Conservation (phyloP, 1,140 invertebrate species). For the Conus betulinus region DNA sequence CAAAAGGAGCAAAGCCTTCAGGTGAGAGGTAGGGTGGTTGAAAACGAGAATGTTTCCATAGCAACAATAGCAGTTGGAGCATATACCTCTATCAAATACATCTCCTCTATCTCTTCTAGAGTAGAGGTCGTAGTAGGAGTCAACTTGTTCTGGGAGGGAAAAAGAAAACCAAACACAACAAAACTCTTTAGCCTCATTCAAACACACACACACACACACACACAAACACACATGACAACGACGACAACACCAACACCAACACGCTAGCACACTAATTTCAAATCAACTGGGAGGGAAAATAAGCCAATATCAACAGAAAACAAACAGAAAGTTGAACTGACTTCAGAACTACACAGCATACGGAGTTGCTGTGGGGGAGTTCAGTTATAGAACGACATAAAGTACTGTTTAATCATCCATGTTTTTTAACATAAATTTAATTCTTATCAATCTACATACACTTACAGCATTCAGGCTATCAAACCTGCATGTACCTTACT, state of each 20-base stretch:
- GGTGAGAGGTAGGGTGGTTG: slow-evolving; percentile 8
- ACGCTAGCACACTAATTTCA: not conserved
- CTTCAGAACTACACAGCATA: not conserved
- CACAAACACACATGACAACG: too few species aligned
- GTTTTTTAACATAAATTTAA: too few species aligned
- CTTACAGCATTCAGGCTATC: too few species aligned
- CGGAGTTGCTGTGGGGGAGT: too few species aligned
- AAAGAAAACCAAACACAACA: slow-evolving; percentile 34
- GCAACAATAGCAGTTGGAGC: slow-evolving; percentile 8
- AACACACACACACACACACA: not conserved
- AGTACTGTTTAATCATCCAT: too few species aligned
- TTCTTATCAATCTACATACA: too few species aligned
- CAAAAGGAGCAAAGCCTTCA: slow-evolving; percentile 21
- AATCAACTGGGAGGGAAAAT: not conserved
- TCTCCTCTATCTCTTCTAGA: slow-evolving; percentile 52
- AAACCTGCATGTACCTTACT: too few species aligned
- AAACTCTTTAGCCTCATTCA: slow-evolving; percentile 22
- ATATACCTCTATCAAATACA: slow-evolving; percentile 49
- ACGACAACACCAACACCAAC: too few species aligned
- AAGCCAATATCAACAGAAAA: not conserved
- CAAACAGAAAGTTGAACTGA: not conserved
- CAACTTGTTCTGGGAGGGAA: slow-evolving; percentile 42
- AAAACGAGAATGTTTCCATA: slow-evolving; percentile 29
- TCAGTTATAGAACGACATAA: too few species aligned
- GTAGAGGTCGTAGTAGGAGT: slow-evolving; percentile 38